phyloP scores from a whole-genome alignment of 2,888 invertebrate species.

The Craniophora ligustri region DNA sequence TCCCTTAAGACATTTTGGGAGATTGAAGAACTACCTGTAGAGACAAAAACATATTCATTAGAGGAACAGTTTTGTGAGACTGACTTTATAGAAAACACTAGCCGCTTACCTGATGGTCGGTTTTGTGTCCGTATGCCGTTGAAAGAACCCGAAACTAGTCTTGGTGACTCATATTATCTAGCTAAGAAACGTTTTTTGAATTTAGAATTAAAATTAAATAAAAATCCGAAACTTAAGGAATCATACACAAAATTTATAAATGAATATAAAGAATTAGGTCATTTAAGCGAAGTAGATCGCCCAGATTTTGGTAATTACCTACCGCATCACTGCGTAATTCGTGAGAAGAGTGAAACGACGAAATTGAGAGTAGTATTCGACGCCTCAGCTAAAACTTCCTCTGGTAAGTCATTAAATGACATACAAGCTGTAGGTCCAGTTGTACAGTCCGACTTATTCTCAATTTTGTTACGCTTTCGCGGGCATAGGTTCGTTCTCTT shows the following conservation, averaged over 20 bases:
- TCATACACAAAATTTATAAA: slow-evolving; percentile 2
- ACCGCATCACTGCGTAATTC: slow-evolving; percentile 2
- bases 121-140: slow-evolving; percentile 1
- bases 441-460: slow-evolving; percentile 38
- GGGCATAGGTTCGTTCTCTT: slow-evolving; percentile 25
- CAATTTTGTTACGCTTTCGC: slow-evolving; percentile 39
- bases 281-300: not conserved
- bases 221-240: not conserved
- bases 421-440: slow-evolving; percentile 33
- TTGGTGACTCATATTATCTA: slow-evolving; percentile 3
- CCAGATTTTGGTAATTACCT: not conserved
- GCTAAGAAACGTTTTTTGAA: slow-evolving; percentile 2
- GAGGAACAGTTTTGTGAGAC: not conserved
- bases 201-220: slow-evolving; percentile 3
- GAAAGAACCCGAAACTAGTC: not conserved
- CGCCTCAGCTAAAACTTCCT: slow-evolving; percentile 1
- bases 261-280: slow-evolving; percentile 6
- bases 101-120: slow-evolving; percentile 4
- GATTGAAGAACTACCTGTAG: not conserved
- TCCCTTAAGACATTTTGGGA: not conserved
- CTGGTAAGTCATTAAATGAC: slow-evolving; percentile 32
- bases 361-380: slow-evolving; percentile 9
- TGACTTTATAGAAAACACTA: slow-evolving; percentile 1
- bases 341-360: slow-evolving; percentile 1
- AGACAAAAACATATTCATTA: not conserved